phyloP scores from a whole-genome alignment of 2,888 invertebrate species.

The Aplocera efformata region DNA sequence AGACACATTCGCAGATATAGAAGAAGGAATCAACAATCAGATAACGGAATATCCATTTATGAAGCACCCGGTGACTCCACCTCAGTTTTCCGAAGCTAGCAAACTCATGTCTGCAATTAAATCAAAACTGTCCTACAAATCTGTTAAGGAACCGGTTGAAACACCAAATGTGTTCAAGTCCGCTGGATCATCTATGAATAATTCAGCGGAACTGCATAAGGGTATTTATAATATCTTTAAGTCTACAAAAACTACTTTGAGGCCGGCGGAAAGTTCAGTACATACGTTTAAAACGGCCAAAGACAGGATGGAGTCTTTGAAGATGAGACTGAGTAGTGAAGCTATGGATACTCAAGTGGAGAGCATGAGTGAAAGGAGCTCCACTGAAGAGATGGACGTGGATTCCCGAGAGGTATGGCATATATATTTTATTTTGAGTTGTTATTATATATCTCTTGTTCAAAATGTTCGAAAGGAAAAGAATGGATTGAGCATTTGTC shows the following conservation, averaged over 20 bases:
- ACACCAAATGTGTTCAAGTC: conserved; percentile 5
- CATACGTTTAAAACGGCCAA: conserved; percentile 43
- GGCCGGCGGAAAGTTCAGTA: conserved; percentile 6
- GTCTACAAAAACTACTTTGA: conserved; percentile 19
- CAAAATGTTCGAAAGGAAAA: too few relatives aligned
- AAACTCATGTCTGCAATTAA: conserved; percentile 70
- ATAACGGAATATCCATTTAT: conserved; percentile 65
- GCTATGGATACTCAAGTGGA: conserved; percentile 32
- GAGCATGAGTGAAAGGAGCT: conserved; percentile 26
- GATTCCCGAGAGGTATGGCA: conserved; percentile 56
- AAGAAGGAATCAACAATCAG: conserved; percentile 66
- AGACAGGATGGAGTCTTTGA: conserved; percentile 51
- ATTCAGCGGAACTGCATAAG: conserved; percentile 6
- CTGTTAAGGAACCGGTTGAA: conserved; percentile 38
- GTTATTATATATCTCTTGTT: conserved; percentile 2
- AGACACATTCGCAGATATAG: conserved; percentile 70
- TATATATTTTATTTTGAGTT: conserved; percentile 4
- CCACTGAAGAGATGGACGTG: conserved; percentile 60
- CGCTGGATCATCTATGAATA: neutral
- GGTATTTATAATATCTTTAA: conserved; percentile 19
- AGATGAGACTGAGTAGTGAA: conserved; percentile 48
- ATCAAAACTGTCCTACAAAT: conserved; percentile 60
- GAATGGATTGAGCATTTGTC: too few relatives aligned
- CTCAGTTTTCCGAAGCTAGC: conserved; percentile 71
- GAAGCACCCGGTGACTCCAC: conserved; percentile 69